Evolutionary conservation across 2,888 invertebrate species (phyloP), one percentile per base, ranked within the genome.

Genomic region (Monochamus alternatus): DNA sequence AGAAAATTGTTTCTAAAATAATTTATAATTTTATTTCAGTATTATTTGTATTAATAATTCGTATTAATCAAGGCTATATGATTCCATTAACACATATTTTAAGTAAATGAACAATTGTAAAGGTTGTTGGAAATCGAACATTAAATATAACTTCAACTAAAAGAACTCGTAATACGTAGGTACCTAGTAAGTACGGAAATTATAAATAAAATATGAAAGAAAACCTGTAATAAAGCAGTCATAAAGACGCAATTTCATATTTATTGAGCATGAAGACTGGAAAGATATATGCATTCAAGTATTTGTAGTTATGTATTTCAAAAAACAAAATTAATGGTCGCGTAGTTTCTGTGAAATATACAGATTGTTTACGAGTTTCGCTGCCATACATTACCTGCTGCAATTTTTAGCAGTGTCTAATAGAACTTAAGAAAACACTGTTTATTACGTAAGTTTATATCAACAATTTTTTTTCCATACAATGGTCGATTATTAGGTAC

Each of bases 321-420:
- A 82, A 81, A 81, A 81, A 81, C 79, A 75, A 77, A 80, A 80
- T 83, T 82, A 84, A 83, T 83, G 83, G 79, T 80, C 80, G 79
- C 81, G 81, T 80, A 73, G 76, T 83, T 83, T 81, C 83, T 80
- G 78, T 83, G 82, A 83, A 84, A 83, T 82, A 81, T 83, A 82
- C 78, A 76, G 81, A 81, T 81, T 83, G 82, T 83, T 83, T 84
- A 84, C 79, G 83, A 75, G 78, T 71, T 75, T 76, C 80, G 79
- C 80, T 80, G 74, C 76, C 80, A 66, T 77, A 78, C 78, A 75
- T 75, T 78, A 74, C 69, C 65, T 58, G 70, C 71, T 76, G 71
- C 74, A 77, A 77, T 74, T 77, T 74, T 77, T 66, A 76, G 72
- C 77, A 68, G 71, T 75, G 72, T 12, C 47, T 10, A 47, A 9